Conservation (phyloP, 2,797 vertebrate genomes). For the Falco cherrug region DNA sequence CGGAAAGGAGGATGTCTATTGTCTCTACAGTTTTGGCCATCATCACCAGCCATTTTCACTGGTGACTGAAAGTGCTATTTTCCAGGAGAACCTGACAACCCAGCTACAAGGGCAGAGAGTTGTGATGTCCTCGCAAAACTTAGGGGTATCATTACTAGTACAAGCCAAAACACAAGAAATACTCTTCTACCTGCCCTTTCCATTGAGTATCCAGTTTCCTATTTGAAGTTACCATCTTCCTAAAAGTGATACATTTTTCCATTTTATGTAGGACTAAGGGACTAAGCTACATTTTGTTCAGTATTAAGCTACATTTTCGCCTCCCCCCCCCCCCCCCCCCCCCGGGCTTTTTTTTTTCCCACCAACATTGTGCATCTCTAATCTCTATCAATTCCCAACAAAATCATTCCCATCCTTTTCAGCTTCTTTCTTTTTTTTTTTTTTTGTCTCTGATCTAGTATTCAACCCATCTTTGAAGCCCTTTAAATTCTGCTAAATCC, state of each 20-base stretch:
- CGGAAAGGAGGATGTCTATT: neutral
- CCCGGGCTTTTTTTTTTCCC: too few species aligned
- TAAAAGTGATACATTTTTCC: neutral
- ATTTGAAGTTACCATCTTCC: neutral
- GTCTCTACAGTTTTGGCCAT: neutral
- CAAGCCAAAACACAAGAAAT: neutral
- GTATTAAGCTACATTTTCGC: neutral
- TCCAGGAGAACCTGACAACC: neutral
- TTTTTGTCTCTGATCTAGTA: slow-evolving; percentile 22
- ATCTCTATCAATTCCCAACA: neutral
- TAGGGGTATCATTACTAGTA: neutral
- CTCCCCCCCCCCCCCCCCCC: fast-evolving
- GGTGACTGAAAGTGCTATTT: neutral
- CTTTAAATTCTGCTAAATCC: slow-evolving; percentile 16
- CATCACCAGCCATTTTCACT: neutral
- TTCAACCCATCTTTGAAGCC: slow-evolving; percentile 3
- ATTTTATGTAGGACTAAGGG: neutral
- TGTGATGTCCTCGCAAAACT: neutral
- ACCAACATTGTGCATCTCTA: neutral
- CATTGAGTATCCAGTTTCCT: neutral
- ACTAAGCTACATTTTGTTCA: neutral
- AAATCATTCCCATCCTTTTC: neutral
- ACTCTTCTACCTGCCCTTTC: neutral
- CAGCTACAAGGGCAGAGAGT: neutral
- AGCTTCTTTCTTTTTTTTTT: neutral